Conservation (phyloP, 2,797 vertebrate species). For the Myotis findleyi region DNA sequence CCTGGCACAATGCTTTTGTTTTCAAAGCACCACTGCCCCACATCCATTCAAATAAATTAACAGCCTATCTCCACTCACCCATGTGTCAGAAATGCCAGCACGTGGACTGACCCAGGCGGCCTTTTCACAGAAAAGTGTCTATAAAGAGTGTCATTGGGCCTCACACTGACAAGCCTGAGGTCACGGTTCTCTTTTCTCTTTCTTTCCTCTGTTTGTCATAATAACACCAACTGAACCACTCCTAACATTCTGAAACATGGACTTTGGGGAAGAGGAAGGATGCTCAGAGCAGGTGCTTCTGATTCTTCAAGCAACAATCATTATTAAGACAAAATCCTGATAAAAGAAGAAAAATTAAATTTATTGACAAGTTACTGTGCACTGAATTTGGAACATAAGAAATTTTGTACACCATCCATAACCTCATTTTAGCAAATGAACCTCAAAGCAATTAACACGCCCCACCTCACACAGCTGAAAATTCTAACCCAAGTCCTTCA, state of each 20-base stretch:
- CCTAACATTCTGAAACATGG: background rate
- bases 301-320: too few species aligned
- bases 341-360: background rate
- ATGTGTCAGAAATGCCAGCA: slow-evolving; percentile 37
- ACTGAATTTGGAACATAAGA: background rate
- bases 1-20: background rate
- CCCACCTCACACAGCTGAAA: background rate
- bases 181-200: background rate
- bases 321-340: background rate
- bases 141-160: background rate
- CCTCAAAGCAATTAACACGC: background rate
- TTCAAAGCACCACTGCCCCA: background rate
- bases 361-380: background rate
- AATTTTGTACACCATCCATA: background rate
- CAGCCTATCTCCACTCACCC: background rate
- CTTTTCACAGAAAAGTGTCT: background rate
- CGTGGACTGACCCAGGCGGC: background rate
- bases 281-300: background rate
- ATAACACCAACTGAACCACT: background rate
- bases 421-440: background rate
- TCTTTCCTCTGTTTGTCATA: background rate
- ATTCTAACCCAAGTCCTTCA: background rate
- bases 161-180: background rate
- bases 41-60: slow-evolving; percentile 4
- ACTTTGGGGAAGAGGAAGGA: background rate